Evolutionary conservation across 2,113 vertebrate species (phyloP).

Genomic region (Pyxicephalus adspersus): DNA sequence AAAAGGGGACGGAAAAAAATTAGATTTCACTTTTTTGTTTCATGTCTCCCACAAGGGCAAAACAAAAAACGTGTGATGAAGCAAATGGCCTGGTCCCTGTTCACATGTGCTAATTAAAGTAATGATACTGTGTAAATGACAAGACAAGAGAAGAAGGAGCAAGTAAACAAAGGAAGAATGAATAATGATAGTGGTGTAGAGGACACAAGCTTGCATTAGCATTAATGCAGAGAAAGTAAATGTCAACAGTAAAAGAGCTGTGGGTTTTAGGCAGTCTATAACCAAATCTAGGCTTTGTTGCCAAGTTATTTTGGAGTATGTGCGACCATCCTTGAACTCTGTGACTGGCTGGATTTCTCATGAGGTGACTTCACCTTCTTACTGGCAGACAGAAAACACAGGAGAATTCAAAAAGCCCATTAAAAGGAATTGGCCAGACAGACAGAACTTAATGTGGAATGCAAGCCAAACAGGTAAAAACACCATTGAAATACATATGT

Average conservation of each 20-base stretch:
- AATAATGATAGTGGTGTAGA: constrained; percentile 57
- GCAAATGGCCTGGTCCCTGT: constrained; percentile 65
- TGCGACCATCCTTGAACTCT: constrained; percentile 32
- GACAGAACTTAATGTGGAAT: too few species aligned
- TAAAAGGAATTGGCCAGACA: too few species aligned
- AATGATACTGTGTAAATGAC: constrained; percentile 69
- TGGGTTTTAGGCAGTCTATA: constrained; percentile 57
- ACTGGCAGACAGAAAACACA: too few species aligned
- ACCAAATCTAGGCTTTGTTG: constrained; percentile 58
- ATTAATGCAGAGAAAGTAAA: constrained; percentile 54
- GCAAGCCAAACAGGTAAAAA: too few species aligned
- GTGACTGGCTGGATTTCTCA: background rate
- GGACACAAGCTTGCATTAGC: constrained; percentile 62
- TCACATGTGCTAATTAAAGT: constrained; percentile 69
- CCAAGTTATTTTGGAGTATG: constrained; percentile 64
- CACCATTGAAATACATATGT: too few species aligned
- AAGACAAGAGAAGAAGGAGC: constrained; percentile 63
- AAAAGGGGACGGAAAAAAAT: constrained; percentile 59
- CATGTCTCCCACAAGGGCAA: constrained; percentile 63
- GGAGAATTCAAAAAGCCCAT: too few species aligned
- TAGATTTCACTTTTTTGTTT: constrained; percentile 58
- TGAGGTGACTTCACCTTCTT: too few species aligned
- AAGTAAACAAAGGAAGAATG: constrained; percentile 64
- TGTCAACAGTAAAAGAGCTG: constrained; percentile 60
- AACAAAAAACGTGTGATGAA: constrained; percentile 64